These are phyloP conservation scores for Orientallactaga bullata DNA, from an alignment of 2,113 vertebrate genomes.

Conservation along the genomic window DNA sequence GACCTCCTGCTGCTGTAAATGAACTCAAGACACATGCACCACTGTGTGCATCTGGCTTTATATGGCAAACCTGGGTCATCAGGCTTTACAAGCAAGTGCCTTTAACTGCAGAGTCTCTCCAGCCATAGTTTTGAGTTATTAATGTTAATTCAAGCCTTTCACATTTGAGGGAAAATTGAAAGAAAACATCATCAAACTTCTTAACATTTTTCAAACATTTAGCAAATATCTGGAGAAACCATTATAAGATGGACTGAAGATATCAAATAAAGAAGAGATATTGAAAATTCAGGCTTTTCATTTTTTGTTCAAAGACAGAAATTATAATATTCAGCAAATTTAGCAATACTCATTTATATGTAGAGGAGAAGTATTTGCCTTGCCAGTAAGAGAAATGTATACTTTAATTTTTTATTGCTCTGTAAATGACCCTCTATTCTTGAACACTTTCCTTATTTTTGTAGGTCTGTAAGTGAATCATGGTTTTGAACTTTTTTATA, in stretches of 20 bases:
- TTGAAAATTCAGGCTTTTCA: slow-evolving; percentile 70
- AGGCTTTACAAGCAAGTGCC: no score
- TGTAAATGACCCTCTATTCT: slow-evolving; percentile 68
- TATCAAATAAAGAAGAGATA: slow-evolving; percentile 69
- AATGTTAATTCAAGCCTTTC: slow-evolving; percentile 41
- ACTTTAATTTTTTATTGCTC: slow-evolving; percentile 77
- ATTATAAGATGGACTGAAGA: slow-evolving; percentile 54
- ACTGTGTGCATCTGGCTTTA: no score
- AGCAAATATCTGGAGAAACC: slow-evolving; percentile 64
- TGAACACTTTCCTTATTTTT: slow-evolving; percentile 78
- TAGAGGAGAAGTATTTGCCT: slow-evolving; percentile 71
- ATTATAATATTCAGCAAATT: slow-evolving; percentile 66
- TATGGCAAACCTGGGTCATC: no score
- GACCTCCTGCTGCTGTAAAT: no score
- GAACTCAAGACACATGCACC: no score
- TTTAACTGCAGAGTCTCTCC: no score
- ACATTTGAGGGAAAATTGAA: slow-evolving; percentile 71
- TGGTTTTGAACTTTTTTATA: slow-evolving; percentile 73
- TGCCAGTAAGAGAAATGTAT: slow-evolving; percentile 79
- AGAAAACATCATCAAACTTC: slow-evolving; percentile 64
- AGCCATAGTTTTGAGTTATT: slow-evolving; percentile 38
- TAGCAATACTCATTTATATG: slow-evolving; percentile 68
- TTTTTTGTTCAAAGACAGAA: slow-evolving; percentile 74
- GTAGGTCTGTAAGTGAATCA: slow-evolving; percentile 71
- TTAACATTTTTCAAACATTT: slow-evolving; percentile 76